Evolutionary conservation across 2,113 vertebrate genomes (phyloP).

Genomic region (Petrocephalus zakoni): DNA sequence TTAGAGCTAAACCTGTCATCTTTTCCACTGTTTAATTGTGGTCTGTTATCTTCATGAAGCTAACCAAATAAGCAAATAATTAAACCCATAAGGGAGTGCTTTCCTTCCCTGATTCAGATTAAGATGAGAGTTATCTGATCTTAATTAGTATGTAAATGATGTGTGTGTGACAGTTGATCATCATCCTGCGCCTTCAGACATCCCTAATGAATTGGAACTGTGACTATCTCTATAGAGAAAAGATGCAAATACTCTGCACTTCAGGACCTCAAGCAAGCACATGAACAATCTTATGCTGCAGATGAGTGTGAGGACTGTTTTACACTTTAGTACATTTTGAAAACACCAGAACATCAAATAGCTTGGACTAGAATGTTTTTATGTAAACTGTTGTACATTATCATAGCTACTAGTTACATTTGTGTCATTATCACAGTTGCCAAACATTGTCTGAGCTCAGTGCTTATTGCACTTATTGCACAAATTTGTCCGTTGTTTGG

Average conservation of each 20-base stretch:
- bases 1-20: neutral
- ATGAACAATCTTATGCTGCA: neutral
- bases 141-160: neutral
- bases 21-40: neutral
- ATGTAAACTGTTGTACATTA: neutral
- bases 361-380: neutral
- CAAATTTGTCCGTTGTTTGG: neutral
- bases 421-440: neutral
- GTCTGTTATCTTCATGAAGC: neutral
- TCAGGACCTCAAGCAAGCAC: neutral
- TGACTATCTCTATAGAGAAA: neutral
- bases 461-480: neutral
- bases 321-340: neutral
- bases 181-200: neutral
- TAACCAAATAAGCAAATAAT: neutral
- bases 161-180: neutral
- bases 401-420: neutral
- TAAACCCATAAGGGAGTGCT: no score
- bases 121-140: neutral
- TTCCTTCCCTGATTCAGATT: no score
- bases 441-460: neutral
- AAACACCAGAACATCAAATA: neutral
- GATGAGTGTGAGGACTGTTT: no score
- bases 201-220: neutral
- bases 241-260: constrained; percentile 15